Conservation (phyloP, 2,888 invertebrate species). For the Alitta virens region DNA sequence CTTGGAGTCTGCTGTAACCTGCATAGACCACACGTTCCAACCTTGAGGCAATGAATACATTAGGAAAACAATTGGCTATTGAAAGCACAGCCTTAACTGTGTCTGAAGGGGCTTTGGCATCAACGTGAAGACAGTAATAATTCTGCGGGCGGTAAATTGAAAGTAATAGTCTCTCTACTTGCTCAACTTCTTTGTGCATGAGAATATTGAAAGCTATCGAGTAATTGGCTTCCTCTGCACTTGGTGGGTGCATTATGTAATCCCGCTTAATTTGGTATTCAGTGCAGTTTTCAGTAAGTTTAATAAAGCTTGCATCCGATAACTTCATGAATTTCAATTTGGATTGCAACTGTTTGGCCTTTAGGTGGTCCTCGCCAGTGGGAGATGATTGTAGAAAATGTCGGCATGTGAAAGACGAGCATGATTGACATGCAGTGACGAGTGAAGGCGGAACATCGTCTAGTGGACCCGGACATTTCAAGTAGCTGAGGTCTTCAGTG, state of each 20-base stretch:
- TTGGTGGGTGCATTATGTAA: slow-evolving; percentile 15
- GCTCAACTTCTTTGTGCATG: slow-evolving; percentile 41
- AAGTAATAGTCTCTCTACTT: slow-evolving; percentile 42
- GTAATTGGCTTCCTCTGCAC: slow-evolving; percentile 36
- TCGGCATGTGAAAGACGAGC: too few species aligned
- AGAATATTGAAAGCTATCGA: slow-evolving; percentile 50
- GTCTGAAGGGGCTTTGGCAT: slow-evolving; percentile 24
- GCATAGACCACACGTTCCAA: slow-evolving; percentile 49
- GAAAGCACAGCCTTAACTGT: background rate
- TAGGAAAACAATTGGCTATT: slow-evolving; percentile 8
- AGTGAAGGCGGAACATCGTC: too few species aligned
- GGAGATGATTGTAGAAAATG: too few species aligned
- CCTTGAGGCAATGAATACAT: slow-evolving; percentile 50
- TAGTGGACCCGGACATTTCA: too few species aligned
- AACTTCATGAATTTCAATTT: background rate
- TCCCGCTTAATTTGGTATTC: slow-evolving; percentile 16
- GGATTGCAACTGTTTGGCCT: too few species aligned
- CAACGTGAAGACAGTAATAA: slow-evolving; percentile 53
- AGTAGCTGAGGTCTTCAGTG: too few species aligned
- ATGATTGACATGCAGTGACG: too few species aligned
- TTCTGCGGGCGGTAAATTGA: slow-evolving; percentile 51
- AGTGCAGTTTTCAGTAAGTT: slow-evolving; percentile 19
- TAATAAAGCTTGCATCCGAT: background rate
- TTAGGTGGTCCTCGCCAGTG: too few species aligned
- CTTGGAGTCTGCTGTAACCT: slow-evolving; percentile 47